These are phyloP conservation scores for Aviceda subcristata DNA, from an alignment of 2,113 vertebrate genomes.

Conservation along the genomic window DNA sequence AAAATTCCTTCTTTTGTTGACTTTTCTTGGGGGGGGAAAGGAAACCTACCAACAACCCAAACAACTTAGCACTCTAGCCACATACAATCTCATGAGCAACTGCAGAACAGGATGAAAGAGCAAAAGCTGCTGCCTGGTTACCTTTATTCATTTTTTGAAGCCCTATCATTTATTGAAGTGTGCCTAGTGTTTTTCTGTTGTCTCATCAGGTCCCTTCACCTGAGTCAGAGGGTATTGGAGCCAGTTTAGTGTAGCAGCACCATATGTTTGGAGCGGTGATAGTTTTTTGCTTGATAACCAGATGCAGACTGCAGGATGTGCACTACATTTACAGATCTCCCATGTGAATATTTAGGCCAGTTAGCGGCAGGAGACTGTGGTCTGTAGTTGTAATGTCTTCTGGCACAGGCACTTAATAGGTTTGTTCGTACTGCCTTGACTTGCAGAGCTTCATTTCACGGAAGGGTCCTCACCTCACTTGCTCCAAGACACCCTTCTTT, in stretches of 20 bases:
- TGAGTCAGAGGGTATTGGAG: conserved; percentile 5
- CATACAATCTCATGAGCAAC: background rate
- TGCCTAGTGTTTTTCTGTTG: background rate
- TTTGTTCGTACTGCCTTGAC: conserved; percentile 63
- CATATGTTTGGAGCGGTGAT: conserved; percentile 63
- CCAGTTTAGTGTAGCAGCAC: conserved; percentile 37
- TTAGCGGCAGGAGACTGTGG: conserved; percentile 58
- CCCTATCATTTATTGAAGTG: background rate
- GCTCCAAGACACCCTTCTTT: background rate
- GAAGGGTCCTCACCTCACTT: conserved; percentile 7
- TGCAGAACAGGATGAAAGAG: background rate
- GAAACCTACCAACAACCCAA: background rate
- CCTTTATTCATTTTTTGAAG: background rate
- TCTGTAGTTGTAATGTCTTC: conserved; percentile 68
- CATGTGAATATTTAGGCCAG: conserved; percentile 66
- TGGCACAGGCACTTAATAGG: conserved; percentile 69
- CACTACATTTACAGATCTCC: conserved; percentile 61
- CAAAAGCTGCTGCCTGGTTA: background rate
- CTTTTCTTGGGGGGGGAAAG: background rate
- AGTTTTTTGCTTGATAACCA: conserved; percentile 62
- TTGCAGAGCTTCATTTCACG: conserved; percentile 23
- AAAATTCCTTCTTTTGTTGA: background rate
- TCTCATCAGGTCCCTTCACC: conserved; percentile 9
- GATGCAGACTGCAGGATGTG: conserved; percentile 65
- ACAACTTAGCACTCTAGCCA: background rate